These are phyloP conservation scores for Mycteria americana DNA, from an alignment of 2,797 vertebrate genomes.

Conservation along the genomic window DNA sequence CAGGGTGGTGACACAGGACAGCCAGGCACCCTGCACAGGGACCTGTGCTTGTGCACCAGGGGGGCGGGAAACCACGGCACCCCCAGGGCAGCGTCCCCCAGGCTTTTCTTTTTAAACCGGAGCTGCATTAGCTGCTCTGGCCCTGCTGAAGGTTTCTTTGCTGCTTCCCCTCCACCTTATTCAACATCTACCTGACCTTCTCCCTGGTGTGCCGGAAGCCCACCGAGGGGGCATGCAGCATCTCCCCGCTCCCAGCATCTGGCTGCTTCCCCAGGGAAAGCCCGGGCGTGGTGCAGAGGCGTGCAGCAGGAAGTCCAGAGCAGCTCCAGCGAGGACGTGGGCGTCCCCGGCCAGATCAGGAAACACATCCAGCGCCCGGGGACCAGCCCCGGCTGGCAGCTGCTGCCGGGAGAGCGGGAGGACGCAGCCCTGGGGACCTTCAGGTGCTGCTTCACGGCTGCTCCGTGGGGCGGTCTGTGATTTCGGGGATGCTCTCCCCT, in stretches of 20 bases:
- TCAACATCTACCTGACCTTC: not conserved
- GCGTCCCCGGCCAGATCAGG: not conserved
- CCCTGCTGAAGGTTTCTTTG: not conserved
- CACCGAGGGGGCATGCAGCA: fast-evolving
- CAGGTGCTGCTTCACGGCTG: not conserved
- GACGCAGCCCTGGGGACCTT: not conserved
- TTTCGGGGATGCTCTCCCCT: not conserved
- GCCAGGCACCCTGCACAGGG: fast-evolving
- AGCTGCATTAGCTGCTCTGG: not conserved
- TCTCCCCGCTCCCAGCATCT: not conserved
- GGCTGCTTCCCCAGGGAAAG: not conserved
- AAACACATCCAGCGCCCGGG: not conserved
- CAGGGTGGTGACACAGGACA: not conserved
- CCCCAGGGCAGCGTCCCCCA: not conserved
- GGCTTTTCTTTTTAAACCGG: not conserved
- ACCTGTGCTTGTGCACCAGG: not conserved
- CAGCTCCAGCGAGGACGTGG: not conserved
- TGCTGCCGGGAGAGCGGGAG: fast-evolving
- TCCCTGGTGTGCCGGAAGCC: not conserved
- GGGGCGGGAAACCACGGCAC: not conserved
- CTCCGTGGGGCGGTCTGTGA: fast-evolving
- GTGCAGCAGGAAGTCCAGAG: not conserved
- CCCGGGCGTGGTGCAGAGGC: fast-evolving
- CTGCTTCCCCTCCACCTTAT: not conserved
- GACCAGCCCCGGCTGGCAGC: not conserved